These are phyloP conservation scores for Lycaon pictus DNA, from an alignment of 2,113 vertebrate species.

Conservation along the genomic window DNA sequence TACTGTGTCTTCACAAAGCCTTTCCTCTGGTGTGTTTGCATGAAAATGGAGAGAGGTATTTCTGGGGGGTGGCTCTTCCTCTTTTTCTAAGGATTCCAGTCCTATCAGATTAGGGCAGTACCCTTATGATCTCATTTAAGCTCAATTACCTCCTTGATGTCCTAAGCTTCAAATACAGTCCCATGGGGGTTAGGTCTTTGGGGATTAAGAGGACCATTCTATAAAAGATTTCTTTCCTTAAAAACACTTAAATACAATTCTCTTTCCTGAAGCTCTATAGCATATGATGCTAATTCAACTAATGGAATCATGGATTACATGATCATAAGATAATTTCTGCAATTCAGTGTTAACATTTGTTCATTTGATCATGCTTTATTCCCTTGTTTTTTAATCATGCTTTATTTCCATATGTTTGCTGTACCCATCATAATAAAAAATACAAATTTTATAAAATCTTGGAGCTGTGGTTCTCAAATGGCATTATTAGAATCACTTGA, in stretches of 20 bases:
- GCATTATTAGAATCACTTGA: not conserved
- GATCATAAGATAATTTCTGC: not conserved
- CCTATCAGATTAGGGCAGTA: not conserved
- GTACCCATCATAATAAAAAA: not conserved
- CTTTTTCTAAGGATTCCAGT: not conserved
- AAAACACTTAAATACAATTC: not conserved
- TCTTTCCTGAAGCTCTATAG: not conserved
- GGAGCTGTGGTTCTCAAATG: not conserved
- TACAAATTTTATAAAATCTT: not conserved
- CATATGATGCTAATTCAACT: not conserved
- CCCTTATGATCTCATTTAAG: not conserved
- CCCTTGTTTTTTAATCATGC: not conserved
- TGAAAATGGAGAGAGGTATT: not conserved
- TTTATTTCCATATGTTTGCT: not conserved
- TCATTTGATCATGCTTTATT: not conserved
- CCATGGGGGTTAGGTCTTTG: not conserved
- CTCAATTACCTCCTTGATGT: not conserved
- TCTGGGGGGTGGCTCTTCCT: not conserved
- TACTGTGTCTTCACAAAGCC: rapidly evolving
- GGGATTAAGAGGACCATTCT: not conserved
- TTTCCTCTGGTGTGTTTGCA: not conserved
- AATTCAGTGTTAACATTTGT: not conserved
- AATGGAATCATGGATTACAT: not conserved
- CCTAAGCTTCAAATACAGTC: not conserved
- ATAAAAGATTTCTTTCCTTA: not conserved